A percentile compares a stretch with the other conserved stretches of the same genome.
Evolutionary conservation across 2,888 invertebrate genomes (phyloP).

Genomic region (Himalopsyche kuldschensis): DNA sequence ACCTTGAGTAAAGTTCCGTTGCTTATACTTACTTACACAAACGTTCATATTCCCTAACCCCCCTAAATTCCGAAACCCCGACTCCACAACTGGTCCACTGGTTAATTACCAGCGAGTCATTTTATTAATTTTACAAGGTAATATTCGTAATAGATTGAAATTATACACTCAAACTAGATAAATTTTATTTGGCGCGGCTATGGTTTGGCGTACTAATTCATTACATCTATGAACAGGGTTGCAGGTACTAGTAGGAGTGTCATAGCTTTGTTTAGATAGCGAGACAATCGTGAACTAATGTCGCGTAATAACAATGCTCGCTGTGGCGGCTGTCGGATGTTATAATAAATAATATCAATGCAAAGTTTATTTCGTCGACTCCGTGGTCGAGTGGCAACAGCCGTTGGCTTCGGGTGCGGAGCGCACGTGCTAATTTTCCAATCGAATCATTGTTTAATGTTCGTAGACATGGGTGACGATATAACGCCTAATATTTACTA

Average conservation of each 20-base stretch:
- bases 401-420: too few relatives aligned
- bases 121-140: neutral
- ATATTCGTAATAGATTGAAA: neutral
- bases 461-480: too few relatives aligned
- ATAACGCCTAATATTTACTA: too few relatives aligned
- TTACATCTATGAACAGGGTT: neutral
- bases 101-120: neutral
- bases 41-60: too few relatives aligned
- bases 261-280: constrained; percentile 23
- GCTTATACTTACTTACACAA: too few relatives aligned
- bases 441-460: too few relatives aligned
- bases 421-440: too few relatives aligned
- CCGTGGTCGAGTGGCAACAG: too few relatives aligned
- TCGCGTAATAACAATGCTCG: constrained; percentile 15
- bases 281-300: constrained; percentile 26
- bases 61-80: too few relatives aligned
- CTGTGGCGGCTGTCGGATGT: neutral
- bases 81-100: too few relatives aligned
- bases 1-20: too few relatives aligned
- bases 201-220: neutral
- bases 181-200: neutral
- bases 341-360: constrained; percentile 20
- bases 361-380: too few relatives aligned
- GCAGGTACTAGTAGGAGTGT: constrained; percentile 18
- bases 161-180: neutral